Conservation (phyloP, 2,888 invertebrate genomes). For the Cantharis rufa region DNA sequence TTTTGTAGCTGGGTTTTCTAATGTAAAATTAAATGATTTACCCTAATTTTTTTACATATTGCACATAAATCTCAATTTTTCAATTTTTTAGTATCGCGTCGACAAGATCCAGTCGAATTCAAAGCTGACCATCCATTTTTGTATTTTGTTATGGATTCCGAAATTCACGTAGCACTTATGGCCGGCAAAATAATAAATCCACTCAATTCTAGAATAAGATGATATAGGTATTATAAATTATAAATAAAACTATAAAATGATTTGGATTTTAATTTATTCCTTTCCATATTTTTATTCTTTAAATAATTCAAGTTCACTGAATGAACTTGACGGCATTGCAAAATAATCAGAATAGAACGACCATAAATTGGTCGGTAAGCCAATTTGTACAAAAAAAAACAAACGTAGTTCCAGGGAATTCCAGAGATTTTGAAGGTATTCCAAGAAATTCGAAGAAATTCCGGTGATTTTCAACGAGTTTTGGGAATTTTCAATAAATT, state of each 20-base stretch:
- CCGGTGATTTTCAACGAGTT: no score
- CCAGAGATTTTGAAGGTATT: no score
- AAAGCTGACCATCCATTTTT: slow-evolving; percentile 82
- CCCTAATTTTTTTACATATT: slow-evolving; percentile 7
- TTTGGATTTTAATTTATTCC: not conserved
- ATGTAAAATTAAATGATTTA: slow-evolving; percentile 12
- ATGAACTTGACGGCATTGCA: no score
- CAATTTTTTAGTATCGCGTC: slow-evolving; percentile 49
- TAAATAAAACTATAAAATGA: not conserved
- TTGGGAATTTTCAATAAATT: no score
- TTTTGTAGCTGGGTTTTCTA: slow-evolving; percentile 7
- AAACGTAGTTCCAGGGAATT: no score
- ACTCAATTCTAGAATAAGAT: slow-evolving; percentile 78
- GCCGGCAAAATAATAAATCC: slow-evolving; percentile 84
- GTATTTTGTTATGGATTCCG: slow-evolving; percentile 83
- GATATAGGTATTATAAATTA: slow-evolving; percentile 39
- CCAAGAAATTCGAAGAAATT: no score
- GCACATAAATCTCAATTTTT: slow-evolving; percentile 14
- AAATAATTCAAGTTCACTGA: no score
- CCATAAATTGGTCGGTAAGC: no score
- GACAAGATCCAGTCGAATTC: slow-evolving; percentile 67
- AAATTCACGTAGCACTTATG: slow-evolving; percentile 78
- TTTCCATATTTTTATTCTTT: not conserved
- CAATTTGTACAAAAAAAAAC: no score
- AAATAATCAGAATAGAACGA: no score